Evolutionary conservation across 1,140 invertebrate genomes (phyloP).

Genomic region (Wiebesia pumilae): DNA sequence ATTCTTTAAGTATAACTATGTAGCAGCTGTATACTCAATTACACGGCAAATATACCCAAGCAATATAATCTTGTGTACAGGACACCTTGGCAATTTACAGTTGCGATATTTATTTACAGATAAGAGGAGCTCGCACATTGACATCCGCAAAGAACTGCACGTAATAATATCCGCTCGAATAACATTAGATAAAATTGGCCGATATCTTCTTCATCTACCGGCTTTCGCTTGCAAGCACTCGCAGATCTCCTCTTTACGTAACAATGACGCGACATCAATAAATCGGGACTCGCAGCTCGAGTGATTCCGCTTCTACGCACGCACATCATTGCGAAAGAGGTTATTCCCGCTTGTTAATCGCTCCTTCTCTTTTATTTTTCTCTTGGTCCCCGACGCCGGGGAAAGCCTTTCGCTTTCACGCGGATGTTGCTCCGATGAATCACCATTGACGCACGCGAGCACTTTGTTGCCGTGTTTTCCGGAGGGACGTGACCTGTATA

Average conservation of each 20-base stretch:
- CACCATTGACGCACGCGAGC: slow-evolving; percentile 36
- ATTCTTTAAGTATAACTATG: background rate
- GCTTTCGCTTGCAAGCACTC: background rate
- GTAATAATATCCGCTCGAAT: background rate
- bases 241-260: background rate
- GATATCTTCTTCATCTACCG: background rate
- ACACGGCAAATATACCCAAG: background rate
- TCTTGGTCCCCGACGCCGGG: background rate
- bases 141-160: background rate
- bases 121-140: background rate
- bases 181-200: background rate
- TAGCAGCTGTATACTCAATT: background rate
- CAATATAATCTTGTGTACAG: background rate
- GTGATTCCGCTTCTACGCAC: background rate
- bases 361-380: background rate
- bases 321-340: background rate
- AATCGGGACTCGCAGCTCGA: background rate
- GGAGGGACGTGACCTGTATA: background rate
- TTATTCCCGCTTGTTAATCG: background rate
- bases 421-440: slow-evolving; percentile 47
- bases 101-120: background rate
- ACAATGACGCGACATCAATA: slow-evolving; percentile 3
- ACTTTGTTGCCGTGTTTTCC: background rate
- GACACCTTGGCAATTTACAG: background rate
- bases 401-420: slow-evolving; percentile 52